Evolutionary conservation across 2,797 vertebrate species (phyloP).

Genomic region (Sebastes trivittatus): DNA sequence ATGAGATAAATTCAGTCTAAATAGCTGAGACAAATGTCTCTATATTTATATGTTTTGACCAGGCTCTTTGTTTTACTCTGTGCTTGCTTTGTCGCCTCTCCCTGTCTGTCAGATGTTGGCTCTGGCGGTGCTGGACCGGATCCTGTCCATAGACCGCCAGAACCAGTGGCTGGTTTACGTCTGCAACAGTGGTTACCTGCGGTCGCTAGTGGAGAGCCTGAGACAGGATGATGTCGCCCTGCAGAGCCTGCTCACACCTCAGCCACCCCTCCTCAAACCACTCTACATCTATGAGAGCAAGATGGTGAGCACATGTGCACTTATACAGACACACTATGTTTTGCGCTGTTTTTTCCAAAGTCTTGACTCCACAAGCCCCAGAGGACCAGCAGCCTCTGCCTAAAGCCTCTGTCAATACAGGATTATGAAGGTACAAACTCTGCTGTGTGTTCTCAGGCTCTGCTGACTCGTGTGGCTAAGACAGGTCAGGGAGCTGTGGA

Average conservation of each 20-base stretch:
- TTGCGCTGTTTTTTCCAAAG: neutral
- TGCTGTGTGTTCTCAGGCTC: conserved; percentile 82
- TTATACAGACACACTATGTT: neutral
- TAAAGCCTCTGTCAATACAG: neutral
- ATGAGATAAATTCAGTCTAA: neutral
- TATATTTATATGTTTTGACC: neutral
- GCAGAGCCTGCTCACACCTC: conserved; percentile 92
- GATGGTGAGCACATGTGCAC: conserved; percentile 85
- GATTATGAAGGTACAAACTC: neutral
- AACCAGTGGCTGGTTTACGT: conserved; percentile 94
- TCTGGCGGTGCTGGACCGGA: conserved; percentile 92
- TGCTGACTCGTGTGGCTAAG: conserved; percentile 95
- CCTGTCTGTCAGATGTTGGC: conserved; percentile 90
- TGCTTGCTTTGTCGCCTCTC: neutral
- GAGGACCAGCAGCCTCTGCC: neutral
- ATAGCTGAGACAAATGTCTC: neutral
- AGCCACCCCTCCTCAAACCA: conserved; percentile 94
- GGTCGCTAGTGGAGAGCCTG: conserved; percentile 94
- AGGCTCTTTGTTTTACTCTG: neutral
- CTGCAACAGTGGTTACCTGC: conserved; percentile 96
- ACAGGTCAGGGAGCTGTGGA: conserved; percentile 91
- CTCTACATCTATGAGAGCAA: conserved; percentile 98
- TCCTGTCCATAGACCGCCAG: conserved; percentile 95
- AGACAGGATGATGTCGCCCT: conserved; percentile 90
- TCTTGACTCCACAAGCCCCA: neutral